phyloP scores from a whole-genome alignment of 2,797 vertebrate genomes.

The Masticophis lateralis region DNA sequence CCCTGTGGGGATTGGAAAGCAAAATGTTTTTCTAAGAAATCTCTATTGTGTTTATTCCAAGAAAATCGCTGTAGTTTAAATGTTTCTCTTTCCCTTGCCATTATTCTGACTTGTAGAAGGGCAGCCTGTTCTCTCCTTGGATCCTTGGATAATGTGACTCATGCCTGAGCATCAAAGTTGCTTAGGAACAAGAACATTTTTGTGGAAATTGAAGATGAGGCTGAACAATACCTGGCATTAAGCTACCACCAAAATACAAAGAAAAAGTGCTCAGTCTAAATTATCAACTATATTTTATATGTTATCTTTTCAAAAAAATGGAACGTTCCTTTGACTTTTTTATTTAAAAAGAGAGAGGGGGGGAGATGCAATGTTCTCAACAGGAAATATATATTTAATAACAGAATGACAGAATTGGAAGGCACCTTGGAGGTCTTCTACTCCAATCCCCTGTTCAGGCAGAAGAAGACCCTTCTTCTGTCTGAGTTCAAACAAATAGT shows the following conservation, averaged over 20 bases:
- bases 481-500: not conserved
- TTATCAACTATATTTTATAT: not conserved
- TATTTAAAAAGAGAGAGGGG: not conserved
- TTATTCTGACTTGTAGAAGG: slow-evolving; percentile 8
- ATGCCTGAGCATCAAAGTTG: not conserved
- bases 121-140: not conserved
- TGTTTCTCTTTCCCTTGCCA: slow-evolving; percentile 26
- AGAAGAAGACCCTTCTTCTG: not conserved
- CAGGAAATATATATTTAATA: not conserved
- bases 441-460: not conserved
- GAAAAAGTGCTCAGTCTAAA: not conserved
- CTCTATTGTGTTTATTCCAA: slow-evolving; percentile 7
- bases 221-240: slow-evolving; percentile 7
- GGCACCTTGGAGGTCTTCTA: not conserved
- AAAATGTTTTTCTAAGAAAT: slow-evolving; percentile 1
- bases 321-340: not conserved
- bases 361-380: not conserved
- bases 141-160: slow-evolving; percentile 4
- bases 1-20: not conserved
- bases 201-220: slow-evolving; percentile 10
- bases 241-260: slow-evolving; percentile 7
- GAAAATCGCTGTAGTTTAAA: slow-evolving; percentile 1
- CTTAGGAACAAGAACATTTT: slow-evolving; percentile 32
- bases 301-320: not conserved
- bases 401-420: not conserved